phyloP scores from a whole-genome alignment of 2,888 invertebrate genomes.

The Conomelus anceps region DNA sequence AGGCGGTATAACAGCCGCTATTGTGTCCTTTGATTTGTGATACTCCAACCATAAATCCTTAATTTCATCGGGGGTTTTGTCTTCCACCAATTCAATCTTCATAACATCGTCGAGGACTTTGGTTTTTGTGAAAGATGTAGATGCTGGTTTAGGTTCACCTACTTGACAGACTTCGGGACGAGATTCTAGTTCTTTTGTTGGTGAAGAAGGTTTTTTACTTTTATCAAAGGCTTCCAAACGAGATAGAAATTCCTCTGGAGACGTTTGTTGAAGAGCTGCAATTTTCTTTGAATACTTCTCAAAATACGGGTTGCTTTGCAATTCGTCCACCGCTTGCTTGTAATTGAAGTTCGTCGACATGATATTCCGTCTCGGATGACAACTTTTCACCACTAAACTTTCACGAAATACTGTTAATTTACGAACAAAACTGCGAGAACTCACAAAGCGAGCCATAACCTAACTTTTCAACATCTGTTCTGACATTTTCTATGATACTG shows the following conservation, averaged over 20 bases:
- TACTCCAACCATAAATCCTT: constrained; percentile 71
- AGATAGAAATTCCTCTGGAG: constrained; percentile 65
- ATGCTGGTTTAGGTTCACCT: constrained; percentile 18
- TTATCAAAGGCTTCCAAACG: constrained; percentile 51
- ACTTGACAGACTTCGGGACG: constrained; percentile 6
- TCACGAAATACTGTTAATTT: neutral
- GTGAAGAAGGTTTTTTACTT: constrained; percentile 26
- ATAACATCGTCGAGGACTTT: constrained; percentile 58
- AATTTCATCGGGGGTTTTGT: constrained; percentile 66
- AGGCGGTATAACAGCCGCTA: constrained; percentile 63
- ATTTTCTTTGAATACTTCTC: constrained; percentile 76
- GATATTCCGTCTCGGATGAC: constrained; percentile 7
- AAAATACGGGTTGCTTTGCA: constrained; percentile 65
- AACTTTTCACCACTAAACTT: neutral
- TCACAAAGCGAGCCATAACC: neutral
- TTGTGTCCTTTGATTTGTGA: constrained; percentile 67
- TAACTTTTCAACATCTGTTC: neutral
- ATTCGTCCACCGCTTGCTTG: constrained; percentile 47
- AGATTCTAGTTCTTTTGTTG: constrained; percentile 43
- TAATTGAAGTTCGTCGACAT: constrained; percentile 34
- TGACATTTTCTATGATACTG: neutral
- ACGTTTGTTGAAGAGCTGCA: constrained; percentile 61
- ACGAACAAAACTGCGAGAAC: neutral
- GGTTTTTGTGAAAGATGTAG: constrained; percentile 23
- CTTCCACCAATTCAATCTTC: constrained; percentile 65